phyloP scores from a whole-genome alignment of 2,113 vertebrate species.

The Sardina pilchardus region DNA sequence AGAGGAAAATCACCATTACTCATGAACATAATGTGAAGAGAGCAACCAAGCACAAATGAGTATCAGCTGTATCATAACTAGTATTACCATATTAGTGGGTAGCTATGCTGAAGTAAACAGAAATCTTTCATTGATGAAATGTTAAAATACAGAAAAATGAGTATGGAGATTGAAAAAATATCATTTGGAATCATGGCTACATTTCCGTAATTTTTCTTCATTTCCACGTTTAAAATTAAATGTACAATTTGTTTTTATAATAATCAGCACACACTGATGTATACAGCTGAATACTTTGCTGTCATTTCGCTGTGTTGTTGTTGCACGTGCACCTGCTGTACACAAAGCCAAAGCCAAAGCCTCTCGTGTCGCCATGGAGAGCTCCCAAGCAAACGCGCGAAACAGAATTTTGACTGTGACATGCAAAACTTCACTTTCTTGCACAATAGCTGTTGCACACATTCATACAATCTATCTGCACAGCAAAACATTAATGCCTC shows the following conservation, averaged over 20 bases:
- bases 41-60: not conserved
- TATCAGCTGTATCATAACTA: no score
- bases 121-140: not conserved
- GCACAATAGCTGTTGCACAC: not conserved
- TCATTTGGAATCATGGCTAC: no score
- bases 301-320: not conserved
- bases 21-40: not conserved
- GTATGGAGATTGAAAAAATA: no score
- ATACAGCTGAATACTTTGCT: not conserved
- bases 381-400: not conserved
- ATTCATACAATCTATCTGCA: not conserved
- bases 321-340: not conserved
- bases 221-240: not conserved
- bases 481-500: not conserved
- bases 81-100: no score
- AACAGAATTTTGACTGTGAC: not conserved
- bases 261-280: no score
- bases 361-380: not conserved
- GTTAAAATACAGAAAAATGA: not conserved
- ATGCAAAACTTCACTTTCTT: not conserved
- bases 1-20: not conserved
- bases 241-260: no score
- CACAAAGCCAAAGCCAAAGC: not conserved
- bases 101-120: not conserved
- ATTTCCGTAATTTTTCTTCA: no score